Evolutionary conservation across 1,140 invertebrate species (phyloP), one percentile per base, ranked within the genome.

Genomic region (Aphelenchoides avenae): DNA sequence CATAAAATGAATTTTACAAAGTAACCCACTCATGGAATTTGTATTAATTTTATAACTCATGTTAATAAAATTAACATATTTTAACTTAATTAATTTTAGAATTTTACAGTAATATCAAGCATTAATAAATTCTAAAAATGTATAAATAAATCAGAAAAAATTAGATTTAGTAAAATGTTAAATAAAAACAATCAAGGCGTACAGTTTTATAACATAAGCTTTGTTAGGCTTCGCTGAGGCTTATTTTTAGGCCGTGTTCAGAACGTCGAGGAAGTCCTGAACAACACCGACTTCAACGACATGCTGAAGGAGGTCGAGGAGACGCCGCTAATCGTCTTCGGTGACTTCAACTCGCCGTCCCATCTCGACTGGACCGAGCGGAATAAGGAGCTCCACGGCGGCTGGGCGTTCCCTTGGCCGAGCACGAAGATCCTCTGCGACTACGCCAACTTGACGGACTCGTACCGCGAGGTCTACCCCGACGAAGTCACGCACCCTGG

Each of bases 281-380:
- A 5, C 15, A 43, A 62, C 37, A 27, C 31, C n/a, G 33, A 13
- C 7, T 63, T 63, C 24, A 27, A 68, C 43, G 29, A 26, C 15
- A 66, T 13, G 18, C 36, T 37, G 5, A 30, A 33, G 3, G 50
- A 66, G 22, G n/a, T 64, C 1, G 53, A 66, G 5, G 33, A 34
- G 18, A 18, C 42, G 13, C 74, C 70, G 26, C 34, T 75, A 9
- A 58, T 75, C 27, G 64, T 75, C 15, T 53, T 54, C 1, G 72
- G 72, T 7, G 72, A 75, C 24, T 74, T 75, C 34, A 75, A 75
- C 50, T 39, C 52, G 15, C 72, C 72, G 9, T 76, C 73, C 4
- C 73, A 75, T 57, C 47, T 68, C 30, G 72, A 75, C 50, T 75
- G 71, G 70, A 63, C 30, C 4, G 64, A 76, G 9, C 51, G 50